phyloP scores from a whole-genome alignment of 2,797 vertebrate species.

The Lemur catta region DNA sequence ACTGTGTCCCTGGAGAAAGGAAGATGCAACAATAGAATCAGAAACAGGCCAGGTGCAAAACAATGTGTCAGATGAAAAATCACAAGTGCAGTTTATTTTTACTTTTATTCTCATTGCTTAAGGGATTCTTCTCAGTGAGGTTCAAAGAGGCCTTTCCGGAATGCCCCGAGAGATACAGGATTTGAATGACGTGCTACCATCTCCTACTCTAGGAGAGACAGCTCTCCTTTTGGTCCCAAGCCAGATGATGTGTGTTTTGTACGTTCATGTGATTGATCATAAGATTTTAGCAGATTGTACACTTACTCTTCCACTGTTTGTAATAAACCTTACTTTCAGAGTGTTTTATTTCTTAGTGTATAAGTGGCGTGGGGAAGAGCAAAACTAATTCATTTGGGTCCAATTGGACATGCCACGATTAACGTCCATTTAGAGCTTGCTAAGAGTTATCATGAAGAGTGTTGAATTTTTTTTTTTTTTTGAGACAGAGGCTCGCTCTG shows the following conservation, averaged over 20 bases:
- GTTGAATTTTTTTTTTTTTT: too few relatives aligned
- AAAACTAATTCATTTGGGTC: not conserved
- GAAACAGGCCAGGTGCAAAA: not conserved
- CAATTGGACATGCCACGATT: not conserved
- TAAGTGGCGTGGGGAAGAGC: not conserved
- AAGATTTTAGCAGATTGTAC: not conserved
- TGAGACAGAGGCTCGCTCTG: too few relatives aligned
- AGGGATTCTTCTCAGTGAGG: not conserved
- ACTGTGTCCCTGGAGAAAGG: slow-evolving; percentile 16
- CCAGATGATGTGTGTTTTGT: not conserved
- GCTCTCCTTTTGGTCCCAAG: not conserved
- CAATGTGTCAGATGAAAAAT: not conserved
- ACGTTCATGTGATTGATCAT: not conserved
- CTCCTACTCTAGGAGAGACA: not conserved
- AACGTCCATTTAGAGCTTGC: not conserved
- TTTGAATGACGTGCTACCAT: not conserved
- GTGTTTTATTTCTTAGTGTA: not conserved
- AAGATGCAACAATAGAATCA: not conserved
- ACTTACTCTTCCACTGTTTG: not conserved
- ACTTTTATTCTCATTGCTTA: not conserved
- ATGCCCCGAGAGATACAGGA: not conserved
- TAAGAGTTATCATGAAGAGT: not conserved
- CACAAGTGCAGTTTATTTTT: not conserved
- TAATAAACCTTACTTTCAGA: not conserved
- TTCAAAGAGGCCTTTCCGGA: not conserved